Evolutionary conservation across 2,113 vertebrate genomes (phyloP).

Genomic region (Catharus bicknelli): DNA sequence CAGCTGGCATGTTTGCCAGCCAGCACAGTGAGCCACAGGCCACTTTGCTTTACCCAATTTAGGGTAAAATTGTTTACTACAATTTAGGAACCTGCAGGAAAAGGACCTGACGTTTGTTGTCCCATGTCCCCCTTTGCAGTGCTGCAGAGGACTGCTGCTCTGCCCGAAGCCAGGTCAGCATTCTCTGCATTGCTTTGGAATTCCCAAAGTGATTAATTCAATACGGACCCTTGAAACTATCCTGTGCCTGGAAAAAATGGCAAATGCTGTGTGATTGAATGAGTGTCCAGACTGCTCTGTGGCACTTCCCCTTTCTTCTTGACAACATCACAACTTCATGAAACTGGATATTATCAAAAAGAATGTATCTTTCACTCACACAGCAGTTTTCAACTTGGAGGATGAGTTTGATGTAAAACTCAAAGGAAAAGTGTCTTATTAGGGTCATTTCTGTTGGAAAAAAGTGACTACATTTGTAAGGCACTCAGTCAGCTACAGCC

Average conservation of each 20-base stretch:
- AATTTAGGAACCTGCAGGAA: neutral
- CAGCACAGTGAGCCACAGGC: neutral
- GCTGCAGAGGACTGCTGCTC: neutral
- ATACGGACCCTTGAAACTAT: neutral
- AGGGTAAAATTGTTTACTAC: neutral
- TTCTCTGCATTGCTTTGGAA: slow-evolving; percentile 13
- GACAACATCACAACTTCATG: slow-evolving; percentile 17
- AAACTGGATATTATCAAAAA: slow-evolving; percentile 6
- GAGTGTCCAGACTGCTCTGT: neutral
- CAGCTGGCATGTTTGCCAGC: neutral
- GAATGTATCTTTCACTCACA: neutral
- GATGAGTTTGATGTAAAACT: neutral
- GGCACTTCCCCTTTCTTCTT: neutral
- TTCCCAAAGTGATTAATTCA: neutral
- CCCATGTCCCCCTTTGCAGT: neutral
- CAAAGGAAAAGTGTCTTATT: neutral
- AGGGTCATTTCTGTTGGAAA: neutral
- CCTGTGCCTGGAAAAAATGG: neutral
- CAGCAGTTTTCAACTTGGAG: slow-evolving; percentile 13
- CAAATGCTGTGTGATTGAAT: slow-evolving; percentile 2
- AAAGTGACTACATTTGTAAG: neutral
- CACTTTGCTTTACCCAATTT: neutral
- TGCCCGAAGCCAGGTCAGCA: neutral
- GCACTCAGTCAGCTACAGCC: neutral
- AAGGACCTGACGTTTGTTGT: neutral